These are phyloP conservation scores for Saccostrea glomerata DNA, from an alignment of 1,140 invertebrate genomes.

Conservation along the genomic window DNA sequence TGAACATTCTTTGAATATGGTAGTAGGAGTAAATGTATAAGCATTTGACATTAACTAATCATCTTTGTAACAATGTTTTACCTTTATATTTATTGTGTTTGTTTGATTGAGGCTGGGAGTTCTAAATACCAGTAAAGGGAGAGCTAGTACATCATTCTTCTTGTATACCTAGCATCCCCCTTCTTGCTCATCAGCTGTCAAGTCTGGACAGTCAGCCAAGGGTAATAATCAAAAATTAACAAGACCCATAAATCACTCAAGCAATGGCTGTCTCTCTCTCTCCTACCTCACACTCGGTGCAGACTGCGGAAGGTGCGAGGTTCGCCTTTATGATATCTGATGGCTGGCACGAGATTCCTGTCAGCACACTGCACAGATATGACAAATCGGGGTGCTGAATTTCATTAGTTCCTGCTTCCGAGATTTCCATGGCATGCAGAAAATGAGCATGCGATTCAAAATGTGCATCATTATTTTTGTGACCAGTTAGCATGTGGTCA, in stretches of 20 bases:
- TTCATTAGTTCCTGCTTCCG: background rate
- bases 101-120: background rate
- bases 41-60: slow-evolving; percentile 23
- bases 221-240: slow-evolving; percentile 22
- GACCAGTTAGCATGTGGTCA: background rate
- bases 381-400: background rate
- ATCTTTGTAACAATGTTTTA: slow-evolving; percentile 23
- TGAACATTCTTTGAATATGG: background rate
- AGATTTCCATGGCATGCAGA: background rate
- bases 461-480: background rate
- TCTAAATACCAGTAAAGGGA: background rate
- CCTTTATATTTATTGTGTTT: background rate
- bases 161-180: background rate
- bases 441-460: background rate
- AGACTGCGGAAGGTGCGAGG: background rate
- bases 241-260: slow-evolving; percentile 30
- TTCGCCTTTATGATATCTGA: slow-evolving; percentile 19
- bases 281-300: background rate
- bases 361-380: background rate
- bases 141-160: background rate
- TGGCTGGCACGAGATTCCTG: slow-evolving; percentile 6
- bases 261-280: background rate
- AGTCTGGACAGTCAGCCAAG: slow-evolving; percentile 6
- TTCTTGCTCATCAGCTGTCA: slow-evolving; percentile 15
- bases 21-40: background rate